Conservation (phyloP, 2,888 invertebrate genomes). For the Nemapogon koenigi region DNA sequence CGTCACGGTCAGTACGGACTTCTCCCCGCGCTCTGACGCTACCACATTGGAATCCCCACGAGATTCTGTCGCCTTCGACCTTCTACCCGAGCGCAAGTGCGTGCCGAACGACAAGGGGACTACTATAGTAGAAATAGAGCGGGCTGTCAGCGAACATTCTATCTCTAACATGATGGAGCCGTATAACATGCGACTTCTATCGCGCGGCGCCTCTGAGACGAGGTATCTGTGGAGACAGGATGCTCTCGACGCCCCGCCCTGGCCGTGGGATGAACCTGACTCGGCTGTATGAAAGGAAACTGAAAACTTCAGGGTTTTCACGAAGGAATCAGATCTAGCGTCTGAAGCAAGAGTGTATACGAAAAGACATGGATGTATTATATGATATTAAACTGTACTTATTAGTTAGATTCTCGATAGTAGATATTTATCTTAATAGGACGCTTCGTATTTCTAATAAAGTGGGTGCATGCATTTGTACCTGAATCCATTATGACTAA, state of each 20-base stretch:
- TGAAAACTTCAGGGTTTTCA: too few species aligned
- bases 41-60: conserved; percentile 46
- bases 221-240: conserved; percentile 57
- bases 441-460: too few species aligned
- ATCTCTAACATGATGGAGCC: conserved; percentile 47
- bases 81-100: conserved; percentile 34
- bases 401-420: too few species aligned
- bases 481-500: too few species aligned
- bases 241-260: conserved; percentile 53
- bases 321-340: too few species aligned
- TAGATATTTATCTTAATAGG: too few species aligned
- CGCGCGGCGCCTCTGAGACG: conserved; percentile 35
- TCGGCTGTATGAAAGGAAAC: conserved; percentile 55
- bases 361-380: too few species aligned
- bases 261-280: conserved; percentile 59
- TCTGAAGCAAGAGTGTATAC: too few species aligned
- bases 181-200: conserved; percentile 49
- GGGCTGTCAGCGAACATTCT: conserved; percentile 34
- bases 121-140: conserved; percentile 17
- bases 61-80: conserved; percentile 29
- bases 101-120: conserved; percentile 13
- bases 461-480: too few species aligned
- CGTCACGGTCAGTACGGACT: conserved; percentile 28
- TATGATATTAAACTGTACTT: too few species aligned
- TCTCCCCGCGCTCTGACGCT: conserved; percentile 48